Evolutionary conservation across 2,797 vertebrate species (phyloP), one percentile per base, ranked within the genome.

Genomic region (Manis javanica): DNA sequence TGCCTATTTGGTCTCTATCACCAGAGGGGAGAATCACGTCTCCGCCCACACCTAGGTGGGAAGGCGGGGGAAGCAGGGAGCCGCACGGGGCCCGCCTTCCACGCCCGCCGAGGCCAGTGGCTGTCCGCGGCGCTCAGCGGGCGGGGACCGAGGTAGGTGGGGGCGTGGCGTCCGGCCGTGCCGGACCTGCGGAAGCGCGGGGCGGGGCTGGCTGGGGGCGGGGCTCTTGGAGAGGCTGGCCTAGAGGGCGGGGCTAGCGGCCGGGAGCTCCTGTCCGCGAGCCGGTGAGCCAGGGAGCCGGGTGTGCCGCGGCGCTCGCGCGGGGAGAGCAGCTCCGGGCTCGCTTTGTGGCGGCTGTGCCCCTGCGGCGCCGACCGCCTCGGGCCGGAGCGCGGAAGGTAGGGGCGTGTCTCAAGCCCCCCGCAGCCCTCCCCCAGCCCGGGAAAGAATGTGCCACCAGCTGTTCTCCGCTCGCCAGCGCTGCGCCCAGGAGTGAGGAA

Each of bases 361-460:
- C 21, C 31, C 23, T 24, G 42, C 37, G 4, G 64, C 83, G 59
- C 69, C 29, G 81, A 39, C 85, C 72, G 75, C 72, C 75, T 78
- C 87, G 4, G 71, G 71, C 83, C 57, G 23, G 68, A 69, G 39
- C 34, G 59, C 91, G 24, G 8, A 42, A 29, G 51, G 14, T 61
- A 37, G 66, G 91, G 81, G 87, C 91, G 53, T 68, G 11, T 18
- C 57, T 42, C 26, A 26, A 23, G 46, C 14, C 12, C 78, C 74
- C 39, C 34, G 57, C 93, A 79, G 37, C 59, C 18, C 63, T 68
- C 69, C 87, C n/a, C n/a, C 59, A 13, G 79, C 61, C 53, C 0
- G 0, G 49, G 90, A 64, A 77, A 87, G 97, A 95, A 98, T 97
- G 97, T 95, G 97, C 95, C 90, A 49, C 94, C 97, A 87, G 94